Conservation (phyloP, 2,797 vertebrate genomes). For the Eospalax fontanierii region DNA sequence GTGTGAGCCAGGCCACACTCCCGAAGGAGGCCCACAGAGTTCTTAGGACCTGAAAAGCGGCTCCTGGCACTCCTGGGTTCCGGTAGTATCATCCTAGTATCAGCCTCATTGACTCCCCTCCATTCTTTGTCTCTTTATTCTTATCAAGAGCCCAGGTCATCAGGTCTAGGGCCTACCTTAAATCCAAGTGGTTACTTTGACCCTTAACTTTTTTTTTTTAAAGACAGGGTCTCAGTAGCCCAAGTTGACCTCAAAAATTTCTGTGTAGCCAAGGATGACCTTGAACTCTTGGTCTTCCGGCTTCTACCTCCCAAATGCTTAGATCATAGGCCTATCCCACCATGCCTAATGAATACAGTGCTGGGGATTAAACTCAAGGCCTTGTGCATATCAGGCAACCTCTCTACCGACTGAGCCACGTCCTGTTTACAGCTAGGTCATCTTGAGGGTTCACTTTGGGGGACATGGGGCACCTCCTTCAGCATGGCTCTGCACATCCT, state of each 20-base stretch:
- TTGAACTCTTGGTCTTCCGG: background rate
- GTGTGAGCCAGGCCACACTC: background rate
- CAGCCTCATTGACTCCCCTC: background rate
- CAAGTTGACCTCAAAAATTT: background rate
- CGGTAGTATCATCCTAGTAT: rapidly evolving
- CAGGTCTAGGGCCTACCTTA: background rate
- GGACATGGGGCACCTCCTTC: background rate
- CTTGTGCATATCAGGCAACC: background rate
- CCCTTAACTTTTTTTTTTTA: background rate
- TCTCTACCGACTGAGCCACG: background rate
- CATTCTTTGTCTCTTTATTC: background rate
- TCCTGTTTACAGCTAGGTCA: background rate
- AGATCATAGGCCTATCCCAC: background rate
- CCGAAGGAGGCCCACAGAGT: background rate
- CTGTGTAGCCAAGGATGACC: background rate
- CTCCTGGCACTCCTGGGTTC: background rate
- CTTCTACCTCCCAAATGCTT: background rate
- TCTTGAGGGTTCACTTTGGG: background rate
- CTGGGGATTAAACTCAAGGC: background rate
- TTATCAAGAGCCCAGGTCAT: background rate
- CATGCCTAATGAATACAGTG: background rate
- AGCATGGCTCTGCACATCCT: background rate
- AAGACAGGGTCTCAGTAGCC: background rate
- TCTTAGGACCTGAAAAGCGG: background rate
- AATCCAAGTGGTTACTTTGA: background rate